Conservation (phyloP, 2,113 vertebrate species). For the Anser brachyrhynchus region DNA sequence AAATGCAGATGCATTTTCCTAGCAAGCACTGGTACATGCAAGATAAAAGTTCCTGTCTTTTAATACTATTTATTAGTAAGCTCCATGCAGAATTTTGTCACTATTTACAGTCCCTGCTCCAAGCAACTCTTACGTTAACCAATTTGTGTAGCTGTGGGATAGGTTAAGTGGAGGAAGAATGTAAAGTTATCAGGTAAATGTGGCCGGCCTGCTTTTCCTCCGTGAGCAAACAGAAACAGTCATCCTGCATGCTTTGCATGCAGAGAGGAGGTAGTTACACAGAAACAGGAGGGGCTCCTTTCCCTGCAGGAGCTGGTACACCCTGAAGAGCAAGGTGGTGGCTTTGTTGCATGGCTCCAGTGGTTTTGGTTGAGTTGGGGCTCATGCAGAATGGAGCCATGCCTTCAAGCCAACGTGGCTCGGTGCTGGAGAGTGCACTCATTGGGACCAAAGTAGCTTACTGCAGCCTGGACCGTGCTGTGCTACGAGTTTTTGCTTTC, state of each 20-base stretch:
- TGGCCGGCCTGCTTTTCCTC: neutral
- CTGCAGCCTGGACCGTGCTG: neutral
- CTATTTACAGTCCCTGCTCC: neutral
- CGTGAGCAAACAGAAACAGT: neutral
- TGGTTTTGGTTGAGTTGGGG: neutral
- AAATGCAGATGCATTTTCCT: neutral
- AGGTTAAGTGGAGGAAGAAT: neutral
- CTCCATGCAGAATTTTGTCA: rapidly evolving
- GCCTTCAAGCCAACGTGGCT: neutral
- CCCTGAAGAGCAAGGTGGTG: too few species aligned
- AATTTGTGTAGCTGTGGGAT: neutral
- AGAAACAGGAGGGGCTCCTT: neutral
- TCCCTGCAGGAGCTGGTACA: neutral
- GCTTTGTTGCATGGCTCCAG: neutral
- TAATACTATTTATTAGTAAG: neutral
- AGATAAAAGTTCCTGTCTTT: neutral
- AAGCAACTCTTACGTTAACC: neutral
- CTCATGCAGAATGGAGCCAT: rapidly evolving
- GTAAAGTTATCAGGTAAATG: neutral
- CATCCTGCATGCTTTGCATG: neutral
- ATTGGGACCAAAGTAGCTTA: neutral
- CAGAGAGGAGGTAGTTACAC: neutral
- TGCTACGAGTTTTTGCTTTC: neutral
- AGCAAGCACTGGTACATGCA: neutral
- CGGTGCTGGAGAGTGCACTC: neutral